phyloP scores from a whole-genome alignment of 2,797 vertebrate genomes.

The Lates japonicus region DNA sequence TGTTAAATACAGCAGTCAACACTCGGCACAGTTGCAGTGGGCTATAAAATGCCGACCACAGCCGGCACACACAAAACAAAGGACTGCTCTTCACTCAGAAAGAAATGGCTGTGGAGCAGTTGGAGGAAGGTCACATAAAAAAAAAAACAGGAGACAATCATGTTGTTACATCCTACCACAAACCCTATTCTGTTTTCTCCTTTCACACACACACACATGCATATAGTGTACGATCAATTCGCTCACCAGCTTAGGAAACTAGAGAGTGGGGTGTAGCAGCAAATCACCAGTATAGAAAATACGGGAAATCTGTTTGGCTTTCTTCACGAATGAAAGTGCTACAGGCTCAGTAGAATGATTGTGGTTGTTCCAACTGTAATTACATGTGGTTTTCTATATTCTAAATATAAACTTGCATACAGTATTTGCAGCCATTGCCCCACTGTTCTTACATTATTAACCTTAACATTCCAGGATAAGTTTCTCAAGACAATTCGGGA shows the following conservation, averaged over 20 bases:
- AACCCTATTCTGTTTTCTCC: conserved; percentile 48
- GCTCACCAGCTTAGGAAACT: conserved; percentile 43
- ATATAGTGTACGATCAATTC: conserved; percentile 41
- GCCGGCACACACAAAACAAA: conserved; percentile 72
- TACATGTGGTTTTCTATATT: conserved; percentile 76
- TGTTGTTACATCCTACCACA: conserved; percentile 56
- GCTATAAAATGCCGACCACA: conserved; percentile 68
- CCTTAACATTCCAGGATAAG: conserved; percentile 42
- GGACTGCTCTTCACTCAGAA: conserved; percentile 56
- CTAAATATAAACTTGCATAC: conserved; percentile 74
- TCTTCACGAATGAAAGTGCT: conserved; percentile 58
- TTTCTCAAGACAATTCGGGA: not conserved
- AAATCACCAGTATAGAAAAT: conserved; percentile 63
- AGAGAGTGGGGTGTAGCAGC: conserved; percentile 57
- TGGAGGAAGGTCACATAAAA: conserved; percentile 70
- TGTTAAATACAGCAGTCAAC: conserved; percentile 64
- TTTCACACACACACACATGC: conserved; percentile 8
- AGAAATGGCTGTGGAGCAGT: conserved; percentile 65
- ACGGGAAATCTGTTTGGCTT: conserved; percentile 54
- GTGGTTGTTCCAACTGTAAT: conserved; percentile 76
- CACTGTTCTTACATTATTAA: conserved; percentile 50
- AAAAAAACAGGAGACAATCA: conserved; percentile 65
- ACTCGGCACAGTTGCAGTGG: conserved; percentile 55
- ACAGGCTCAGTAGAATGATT: conserved; percentile 65
- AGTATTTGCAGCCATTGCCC: conserved; percentile 47